Conservation (phyloP, 1,140 invertebrate species). For the Samia ricini region DNA sequence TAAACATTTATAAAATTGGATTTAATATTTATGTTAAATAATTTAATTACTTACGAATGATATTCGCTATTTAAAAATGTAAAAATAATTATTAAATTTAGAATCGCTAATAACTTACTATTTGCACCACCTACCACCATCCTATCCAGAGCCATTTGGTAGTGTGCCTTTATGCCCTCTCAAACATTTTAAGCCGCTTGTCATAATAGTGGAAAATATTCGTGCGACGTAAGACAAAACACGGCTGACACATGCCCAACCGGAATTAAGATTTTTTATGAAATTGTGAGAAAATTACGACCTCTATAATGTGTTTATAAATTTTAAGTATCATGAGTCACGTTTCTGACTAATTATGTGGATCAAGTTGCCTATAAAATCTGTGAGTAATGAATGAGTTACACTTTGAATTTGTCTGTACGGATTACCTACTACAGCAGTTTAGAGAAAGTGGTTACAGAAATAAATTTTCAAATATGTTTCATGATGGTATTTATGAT, state of each 20-base stretch:
- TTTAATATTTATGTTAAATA: not conserved
- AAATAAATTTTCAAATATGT: not conserved
- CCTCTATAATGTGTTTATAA: not conserved
- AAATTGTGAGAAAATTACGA: constrained; percentile 28
- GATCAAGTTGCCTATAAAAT: constrained; percentile 4
- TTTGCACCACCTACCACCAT: constrained; percentile 22
- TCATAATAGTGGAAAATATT: constrained; percentile 40
- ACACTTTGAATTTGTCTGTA: not conserved
- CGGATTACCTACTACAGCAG: not conserved
- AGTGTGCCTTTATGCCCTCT: constrained; percentile 57
- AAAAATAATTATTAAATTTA: not conserved
- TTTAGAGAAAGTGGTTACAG: not conserved
- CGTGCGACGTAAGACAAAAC: constrained; percentile 37
- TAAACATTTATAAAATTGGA: too few species aligned
- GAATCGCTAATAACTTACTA: constrained; percentile 5
- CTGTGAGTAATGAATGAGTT: not conserved
- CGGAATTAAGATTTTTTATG: constrained; percentile 16
- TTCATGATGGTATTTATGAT: not conserved
- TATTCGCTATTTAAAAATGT: too few species aligned
- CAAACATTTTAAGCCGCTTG: constrained; percentile 54
- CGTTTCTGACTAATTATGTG: not conserved
- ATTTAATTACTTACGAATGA: not conserved
- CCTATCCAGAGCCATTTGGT: constrained; percentile 47
- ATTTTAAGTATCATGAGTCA: constrained; percentile 6
- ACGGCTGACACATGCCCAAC: constrained; percentile 20